phyloP scores from a whole-genome alignment of 2,113 vertebrate genomes.

The Malurus melanocephalus region DNA sequence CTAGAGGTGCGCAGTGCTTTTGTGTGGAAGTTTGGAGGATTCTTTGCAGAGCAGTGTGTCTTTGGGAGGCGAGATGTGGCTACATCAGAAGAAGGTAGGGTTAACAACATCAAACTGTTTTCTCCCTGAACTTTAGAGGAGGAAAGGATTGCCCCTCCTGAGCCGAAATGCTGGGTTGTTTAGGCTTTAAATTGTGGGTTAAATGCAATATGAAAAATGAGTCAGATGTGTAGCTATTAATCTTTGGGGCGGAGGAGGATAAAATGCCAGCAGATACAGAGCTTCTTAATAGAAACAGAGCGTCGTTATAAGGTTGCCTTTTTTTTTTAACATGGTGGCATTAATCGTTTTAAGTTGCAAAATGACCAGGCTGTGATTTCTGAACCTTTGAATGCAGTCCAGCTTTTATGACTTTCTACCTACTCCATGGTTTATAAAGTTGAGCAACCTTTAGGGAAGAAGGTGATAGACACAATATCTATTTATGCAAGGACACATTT shows the following conservation, averaged over 20 bases:
- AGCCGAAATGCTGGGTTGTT: slow-evolving; percentile 29
- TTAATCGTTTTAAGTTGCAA: slow-evolving; percentile 54
- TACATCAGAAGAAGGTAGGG: slow-evolving; percentile 59
- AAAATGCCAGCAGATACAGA: slow-evolving; percentile 54
- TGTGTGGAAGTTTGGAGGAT: slow-evolving; percentile 42
- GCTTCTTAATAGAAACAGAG: slow-evolving; percentile 56
- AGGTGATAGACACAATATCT: slow-evolving; percentile 84
- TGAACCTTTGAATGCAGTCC: slow-evolving; percentile 52
- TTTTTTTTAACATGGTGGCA: background rate
- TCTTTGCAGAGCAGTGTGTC: slow-evolving; percentile 48
- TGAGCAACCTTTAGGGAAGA: slow-evolving; percentile 74
- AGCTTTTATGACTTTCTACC: slow-evolving; percentile 67
- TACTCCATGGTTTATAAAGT: slow-evolving; percentile 67
- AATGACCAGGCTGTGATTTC: slow-evolving; percentile 33
- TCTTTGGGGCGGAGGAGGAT: slow-evolving; percentile 53
- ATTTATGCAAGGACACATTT: slow-evolving; percentile 81
- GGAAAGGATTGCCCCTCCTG: background rate
- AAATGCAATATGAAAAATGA: slow-evolving; percentile 56
- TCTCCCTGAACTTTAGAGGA: background rate
- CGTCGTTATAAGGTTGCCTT: slow-evolving; percentile 32
- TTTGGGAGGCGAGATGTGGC: slow-evolving; percentile 35
- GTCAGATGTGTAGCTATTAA: slow-evolving; percentile 57
- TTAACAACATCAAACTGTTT: background rate
- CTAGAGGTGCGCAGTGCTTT: slow-evolving; percentile 33
- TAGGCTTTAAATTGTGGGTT: slow-evolving; percentile 49